Evolutionary conservation across 2,113 vertebrate species (phyloP), one percentile per base, ranked within the genome.

Genomic region (Saccopteryx bilineata): DNA sequence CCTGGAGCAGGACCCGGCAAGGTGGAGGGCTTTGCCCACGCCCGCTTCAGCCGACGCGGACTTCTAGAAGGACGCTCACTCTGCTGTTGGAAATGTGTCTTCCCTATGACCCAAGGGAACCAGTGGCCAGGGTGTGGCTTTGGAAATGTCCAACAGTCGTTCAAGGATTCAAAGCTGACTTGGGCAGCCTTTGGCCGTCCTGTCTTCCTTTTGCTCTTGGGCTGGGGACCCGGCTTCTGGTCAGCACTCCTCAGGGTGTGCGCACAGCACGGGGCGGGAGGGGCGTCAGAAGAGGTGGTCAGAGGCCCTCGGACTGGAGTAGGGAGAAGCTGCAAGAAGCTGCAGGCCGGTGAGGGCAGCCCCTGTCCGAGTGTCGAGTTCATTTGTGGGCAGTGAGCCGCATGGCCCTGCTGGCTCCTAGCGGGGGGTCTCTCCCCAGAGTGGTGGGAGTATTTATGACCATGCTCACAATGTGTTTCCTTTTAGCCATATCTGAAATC

Each of bases 401-500:
- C 65, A 8, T 28, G 60, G 17, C 24, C n/a, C n/a, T 46, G 12
- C 14, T 2, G 28, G 7, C 83, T 48, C 39, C 39, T 39, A 39
- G 24, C 15, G 13, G 15, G 1, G 58, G 19, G 4, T 58, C 31
- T 24, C 46, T 54, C 78, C 58, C 46, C 13, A 31, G 21, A 68
- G 69, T 52, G 28, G 5, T 9, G 33, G 52, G 84, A 48, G 31
- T 82, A n/a, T 82, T 90, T 85, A 79, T 17, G 92, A 65, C 39
- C 6, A 0, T 0, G 1, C 78, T 52, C 79, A 86, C 94, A 80
- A 7, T 66, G 3, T 94, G 96, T 95, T 96, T 97, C 92, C 82
- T 96, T 92, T 96, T 89, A 96, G 74, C 74, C 7, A 0, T 86
- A 76, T 95, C 96, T 98, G 65, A 87, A 85, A 96, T 91, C 93